A percentile compares a stretch with the other conserved stretches of the same genome.
Conservation (phyloP, 2,113 vertebrate genomes). For the Tympanuchus pallidicinctus region DNA sequence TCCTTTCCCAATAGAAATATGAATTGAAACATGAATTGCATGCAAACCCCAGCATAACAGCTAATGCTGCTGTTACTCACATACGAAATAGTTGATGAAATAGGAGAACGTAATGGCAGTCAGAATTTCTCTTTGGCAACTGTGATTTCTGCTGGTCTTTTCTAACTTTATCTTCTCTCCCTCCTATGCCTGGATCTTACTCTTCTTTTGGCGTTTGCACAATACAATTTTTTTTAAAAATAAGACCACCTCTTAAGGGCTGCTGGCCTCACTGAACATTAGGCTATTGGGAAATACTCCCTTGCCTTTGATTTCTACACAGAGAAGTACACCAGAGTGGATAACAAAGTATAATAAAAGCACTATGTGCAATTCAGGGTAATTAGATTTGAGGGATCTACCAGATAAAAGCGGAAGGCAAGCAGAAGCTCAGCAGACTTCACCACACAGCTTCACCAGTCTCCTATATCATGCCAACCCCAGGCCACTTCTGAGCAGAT, state of each 20-base stretch:
- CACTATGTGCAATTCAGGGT: neutral
- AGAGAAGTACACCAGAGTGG: neutral
- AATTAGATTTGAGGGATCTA: neutral
- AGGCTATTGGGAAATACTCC: neutral
- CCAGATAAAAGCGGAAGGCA: neutral
- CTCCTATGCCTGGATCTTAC: neutral
- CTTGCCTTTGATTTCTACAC: neutral
- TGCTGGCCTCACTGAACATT: neutral
- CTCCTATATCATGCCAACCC: neutral
- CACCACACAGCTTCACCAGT: neutral
- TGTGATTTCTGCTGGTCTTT: slow-evolving; percentile 8
- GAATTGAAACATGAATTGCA: neutral
- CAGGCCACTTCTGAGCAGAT: neutral
- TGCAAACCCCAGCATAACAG: neutral
- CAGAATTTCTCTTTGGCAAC: neutral
- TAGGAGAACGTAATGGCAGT: neutral
- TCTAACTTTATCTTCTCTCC: neutral
- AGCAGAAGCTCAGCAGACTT: neutral
- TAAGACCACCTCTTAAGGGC: neutral
- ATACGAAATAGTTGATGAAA: neutral
- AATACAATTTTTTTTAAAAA: neutral
- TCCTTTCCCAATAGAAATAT: neutral
- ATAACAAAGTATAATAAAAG: neutral
- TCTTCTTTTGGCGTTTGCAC: neutral
- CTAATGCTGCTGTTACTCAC: neutral